Conservation (phyloP, 2,113 vertebrate species). For the Mesembrinibis cayennensis region DNA sequence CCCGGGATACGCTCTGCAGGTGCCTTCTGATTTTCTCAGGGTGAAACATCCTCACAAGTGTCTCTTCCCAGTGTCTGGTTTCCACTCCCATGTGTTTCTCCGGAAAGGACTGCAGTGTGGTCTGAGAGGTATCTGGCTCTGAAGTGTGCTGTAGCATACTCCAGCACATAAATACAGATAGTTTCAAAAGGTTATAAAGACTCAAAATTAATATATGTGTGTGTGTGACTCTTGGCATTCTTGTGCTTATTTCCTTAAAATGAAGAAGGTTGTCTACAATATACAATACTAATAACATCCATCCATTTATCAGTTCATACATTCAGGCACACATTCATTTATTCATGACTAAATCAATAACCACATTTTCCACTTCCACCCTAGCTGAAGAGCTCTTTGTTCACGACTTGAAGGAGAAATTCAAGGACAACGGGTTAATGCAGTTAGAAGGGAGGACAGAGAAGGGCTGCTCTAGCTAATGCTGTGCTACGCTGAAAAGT, state of each 20-base stretch:
- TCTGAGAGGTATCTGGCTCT: background rate
- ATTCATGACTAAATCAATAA: constrained; percentile 45
- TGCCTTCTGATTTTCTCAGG: background rate
- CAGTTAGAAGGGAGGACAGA: constrained; percentile 23
- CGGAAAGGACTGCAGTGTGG: background rate
- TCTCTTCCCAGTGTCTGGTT: background rate
- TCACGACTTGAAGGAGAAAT: constrained; percentile 42
- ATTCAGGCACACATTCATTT: constrained; percentile 6
- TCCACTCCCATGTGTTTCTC: background rate
- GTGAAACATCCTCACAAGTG: background rate
- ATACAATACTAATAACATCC: background rate
- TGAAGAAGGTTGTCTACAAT: background rate
- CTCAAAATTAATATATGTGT: background rate
- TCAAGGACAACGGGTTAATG: constrained; percentile 28
- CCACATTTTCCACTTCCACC: background rate
- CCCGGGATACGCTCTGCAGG: background rate
- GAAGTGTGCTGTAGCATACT: background rate
- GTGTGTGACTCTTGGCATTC: background rate
- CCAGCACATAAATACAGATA: background rate
- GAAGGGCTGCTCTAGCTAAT: constrained; percentile 13
- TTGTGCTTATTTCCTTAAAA: background rate
- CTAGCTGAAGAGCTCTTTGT: constrained; percentile 40
- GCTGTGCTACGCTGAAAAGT: background rate
- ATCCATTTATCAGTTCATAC: background rate
- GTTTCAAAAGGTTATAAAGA: background rate